phyloP scores from a whole-genome alignment of 2,888 invertebrate species.

The Cantharis lateralis region DNA sequence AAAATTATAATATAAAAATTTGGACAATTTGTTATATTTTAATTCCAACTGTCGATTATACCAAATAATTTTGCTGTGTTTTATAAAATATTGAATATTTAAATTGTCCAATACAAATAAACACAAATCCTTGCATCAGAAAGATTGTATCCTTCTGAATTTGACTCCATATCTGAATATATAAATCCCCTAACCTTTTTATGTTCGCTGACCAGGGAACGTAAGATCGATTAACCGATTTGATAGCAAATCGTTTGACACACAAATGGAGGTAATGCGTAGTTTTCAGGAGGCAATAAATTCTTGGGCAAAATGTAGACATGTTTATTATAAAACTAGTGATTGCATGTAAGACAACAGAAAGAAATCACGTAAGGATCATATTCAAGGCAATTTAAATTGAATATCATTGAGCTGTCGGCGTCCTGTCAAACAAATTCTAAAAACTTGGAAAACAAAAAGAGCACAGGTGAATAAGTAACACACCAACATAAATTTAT shows the following conservation, averaged over 20 bases:
- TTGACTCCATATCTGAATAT: not conserved
- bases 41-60: no score
- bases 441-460: constrained; percentile 24
- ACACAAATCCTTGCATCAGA: not conserved
- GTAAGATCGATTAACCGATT: not conserved
- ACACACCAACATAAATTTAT: constrained; percentile 28
- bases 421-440: constrained; percentile 31
- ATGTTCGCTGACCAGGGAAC: not conserved
- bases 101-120: no score
- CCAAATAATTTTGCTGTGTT: no score
- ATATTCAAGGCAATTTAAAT: constrained; percentile 22
- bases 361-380: constrained; percentile 3
- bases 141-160: not conserved
- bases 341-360: not conserved
- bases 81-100: no score
- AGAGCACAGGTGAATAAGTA: constrained; percentile 24
- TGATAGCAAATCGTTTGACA: not conserved
- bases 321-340: not conserved
- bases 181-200: not conserved
- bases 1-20: no score
- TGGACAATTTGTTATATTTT: no score
- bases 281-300: not conserved
- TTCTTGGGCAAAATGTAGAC: not conserved
- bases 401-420: constrained; percentile 19
- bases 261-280: not conserved